Conservation (phyloP, 2,113 vertebrate species). For the Saimiri boliviensis region DNA sequence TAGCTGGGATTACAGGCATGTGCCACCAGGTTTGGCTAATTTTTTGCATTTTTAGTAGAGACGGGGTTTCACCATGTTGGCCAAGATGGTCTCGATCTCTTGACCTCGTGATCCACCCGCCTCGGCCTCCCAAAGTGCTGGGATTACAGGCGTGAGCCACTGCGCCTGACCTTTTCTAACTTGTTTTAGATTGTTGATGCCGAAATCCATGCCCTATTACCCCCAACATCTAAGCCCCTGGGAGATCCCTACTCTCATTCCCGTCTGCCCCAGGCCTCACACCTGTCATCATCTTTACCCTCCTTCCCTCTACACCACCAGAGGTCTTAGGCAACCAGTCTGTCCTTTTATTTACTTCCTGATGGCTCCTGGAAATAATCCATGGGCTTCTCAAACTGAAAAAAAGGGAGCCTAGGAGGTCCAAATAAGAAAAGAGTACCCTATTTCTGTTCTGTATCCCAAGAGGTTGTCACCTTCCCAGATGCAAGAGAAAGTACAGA, state of each 20-base stretch:
- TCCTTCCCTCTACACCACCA: background rate
- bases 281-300: background rate
- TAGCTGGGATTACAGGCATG: too few relatives aligned
- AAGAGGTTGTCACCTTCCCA: background rate
- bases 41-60: background rate
- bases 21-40: too few relatives aligned
- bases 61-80: background rate
- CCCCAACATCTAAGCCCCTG: background rate
- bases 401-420: background rate
- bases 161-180: background rate
- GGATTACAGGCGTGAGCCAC: background rate
- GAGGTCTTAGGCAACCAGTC: background rate
- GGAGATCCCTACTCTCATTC: background rate
- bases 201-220: background rate
- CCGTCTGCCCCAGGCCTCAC: background rate
- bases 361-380: background rate
- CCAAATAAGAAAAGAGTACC: background rate
- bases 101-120: background rate
- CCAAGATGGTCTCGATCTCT: background rate
- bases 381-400: background rate
- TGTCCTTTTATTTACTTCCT: background rate
- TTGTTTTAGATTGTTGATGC: conserved; percentile 12
- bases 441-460: background rate
- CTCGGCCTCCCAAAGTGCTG: background rate
- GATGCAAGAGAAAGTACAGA: background rate